phyloP scores from a whole-genome alignment of 2,113 vertebrate genomes.

The Fregetta grallaria region DNA sequence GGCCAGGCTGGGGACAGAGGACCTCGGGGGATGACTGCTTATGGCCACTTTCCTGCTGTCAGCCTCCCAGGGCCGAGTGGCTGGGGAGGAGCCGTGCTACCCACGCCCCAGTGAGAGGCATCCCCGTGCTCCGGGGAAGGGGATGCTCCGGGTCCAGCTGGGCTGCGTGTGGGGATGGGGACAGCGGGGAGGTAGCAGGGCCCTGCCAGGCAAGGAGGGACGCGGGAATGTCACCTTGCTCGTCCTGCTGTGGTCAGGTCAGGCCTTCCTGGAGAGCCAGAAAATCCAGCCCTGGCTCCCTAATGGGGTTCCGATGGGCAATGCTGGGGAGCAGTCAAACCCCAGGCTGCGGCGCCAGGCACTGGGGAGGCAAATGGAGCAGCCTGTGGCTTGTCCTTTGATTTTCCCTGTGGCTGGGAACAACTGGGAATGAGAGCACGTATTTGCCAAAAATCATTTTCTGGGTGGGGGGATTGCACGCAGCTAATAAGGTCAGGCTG shows the following conservation, averaged over 20 bases:
- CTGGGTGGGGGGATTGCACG: fast-evolving
- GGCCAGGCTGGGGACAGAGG: neutral
- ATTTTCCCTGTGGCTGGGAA: neutral
- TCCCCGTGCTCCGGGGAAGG: neutral
- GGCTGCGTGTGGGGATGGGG: neutral
- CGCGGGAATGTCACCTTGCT: neutral
- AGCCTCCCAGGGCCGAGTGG: neutral
- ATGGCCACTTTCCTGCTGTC: neutral
- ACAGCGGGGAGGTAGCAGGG: fast-evolving
- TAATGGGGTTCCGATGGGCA: neutral
- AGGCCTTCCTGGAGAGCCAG: slow-evolving; percentile 20
- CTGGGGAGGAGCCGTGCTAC: neutral
- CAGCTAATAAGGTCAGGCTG: neutral
- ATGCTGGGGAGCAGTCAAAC: neutral
- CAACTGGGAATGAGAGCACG: fast-evolving
- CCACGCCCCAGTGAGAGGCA: neutral
- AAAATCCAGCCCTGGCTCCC: slow-evolving; percentile 32
- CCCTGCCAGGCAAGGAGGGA: neutral
- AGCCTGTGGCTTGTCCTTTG: neutral
- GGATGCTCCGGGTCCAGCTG: neutral
- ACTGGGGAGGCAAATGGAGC: neutral
- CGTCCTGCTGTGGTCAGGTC: neutral
- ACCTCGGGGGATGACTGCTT: fast-evolving
- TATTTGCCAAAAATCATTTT: neutral
- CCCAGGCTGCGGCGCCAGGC: fast-evolving